A percentile compares a stretch with the other conserved stretches of the same genome.
Evolutionary conservation across 2,888 invertebrate genomes (phyloP).

Genomic region (Sminthurinus aureus): DNA sequence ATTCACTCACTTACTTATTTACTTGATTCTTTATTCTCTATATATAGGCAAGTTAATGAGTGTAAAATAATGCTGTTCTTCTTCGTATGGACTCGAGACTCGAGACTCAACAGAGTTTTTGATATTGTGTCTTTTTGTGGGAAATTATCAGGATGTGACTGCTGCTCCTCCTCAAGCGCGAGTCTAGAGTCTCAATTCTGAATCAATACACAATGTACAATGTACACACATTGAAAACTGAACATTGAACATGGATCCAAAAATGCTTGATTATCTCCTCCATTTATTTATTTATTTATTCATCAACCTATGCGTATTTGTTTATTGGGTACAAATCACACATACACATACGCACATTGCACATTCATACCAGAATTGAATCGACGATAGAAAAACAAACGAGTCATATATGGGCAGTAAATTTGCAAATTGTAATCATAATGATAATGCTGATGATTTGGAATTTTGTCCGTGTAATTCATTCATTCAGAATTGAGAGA

Average conservation of each 20-base stretch:
- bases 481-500: not conserved
- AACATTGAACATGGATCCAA: not conserved
- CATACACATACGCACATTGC: not conserved
- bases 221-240: not conserved
- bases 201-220: not conserved
- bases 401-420: not conserved
- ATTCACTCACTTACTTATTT: no score
- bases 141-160: slow-evolving; percentile 60
- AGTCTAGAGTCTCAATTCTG: slow-evolving; percentile 1
- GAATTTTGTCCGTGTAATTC: not conserved
- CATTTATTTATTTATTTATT: no score
- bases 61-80: slow-evolving; percentile 41
- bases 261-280: not conserved
- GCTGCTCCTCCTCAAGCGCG: slow-evolving; percentile 10
- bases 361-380: no score
- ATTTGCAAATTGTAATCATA: not conserved
- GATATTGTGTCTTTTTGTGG: slow-evolving; percentile 49
- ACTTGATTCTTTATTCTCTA: slow-evolving; percentile 25
- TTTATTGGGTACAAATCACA: not conserved
- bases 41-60: slow-evolving; percentile 47
- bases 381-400: no score
- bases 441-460: not conserved
- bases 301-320: not conserved
- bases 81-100: slow-evolving; percentile 27
- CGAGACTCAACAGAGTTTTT: slow-evolving; percentile 13